phyloP scores from a whole-genome alignment of 2,797 vertebrate species.

The Cossypha dichroa region DNA sequence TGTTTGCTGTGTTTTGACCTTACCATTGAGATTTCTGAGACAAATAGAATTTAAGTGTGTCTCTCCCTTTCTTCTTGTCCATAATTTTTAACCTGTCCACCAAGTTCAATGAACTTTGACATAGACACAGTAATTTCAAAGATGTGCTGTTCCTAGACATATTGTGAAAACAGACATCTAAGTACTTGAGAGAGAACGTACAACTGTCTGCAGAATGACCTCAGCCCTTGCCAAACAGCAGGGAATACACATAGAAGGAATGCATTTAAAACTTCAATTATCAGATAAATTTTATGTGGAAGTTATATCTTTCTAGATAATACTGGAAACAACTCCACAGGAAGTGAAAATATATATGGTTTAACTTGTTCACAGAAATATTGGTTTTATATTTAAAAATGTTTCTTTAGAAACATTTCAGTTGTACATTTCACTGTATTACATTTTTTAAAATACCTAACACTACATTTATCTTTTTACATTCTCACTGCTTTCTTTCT shows the following conservation, averaged over 20 bases:
- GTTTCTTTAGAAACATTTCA: background rate
- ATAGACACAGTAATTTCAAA: background rate
- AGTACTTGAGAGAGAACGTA: background rate
- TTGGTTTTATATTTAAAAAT: background rate
- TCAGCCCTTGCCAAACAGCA: background rate
- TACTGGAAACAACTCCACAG: fast-evolving
- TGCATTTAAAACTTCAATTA: background rate
- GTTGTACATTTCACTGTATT: background rate
- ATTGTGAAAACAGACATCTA: background rate
- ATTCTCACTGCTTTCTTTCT: background rate
- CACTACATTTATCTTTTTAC: background rate
- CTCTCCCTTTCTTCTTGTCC: background rate
- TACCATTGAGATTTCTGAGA: background rate
- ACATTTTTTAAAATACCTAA: background rate
- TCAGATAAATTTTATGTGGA: background rate
- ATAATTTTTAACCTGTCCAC: slow-evolving; percentile 3
- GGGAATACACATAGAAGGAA: background rate
- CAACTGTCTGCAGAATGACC: background rate
- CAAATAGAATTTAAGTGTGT: background rate
- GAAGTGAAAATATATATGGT: background rate
- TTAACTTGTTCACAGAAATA: background rate
- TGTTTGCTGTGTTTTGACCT: background rate
- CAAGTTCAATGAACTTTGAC: background rate
- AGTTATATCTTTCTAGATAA: background rate
- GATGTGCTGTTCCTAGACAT: background rate